Percentiles rank a stretch among this genome's conserved stretches.
These are phyloP conservation scores for Holacanthus passer DNA, from an alignment of 2,113 vertebrate species.

Conservation along the genomic window DNA sequence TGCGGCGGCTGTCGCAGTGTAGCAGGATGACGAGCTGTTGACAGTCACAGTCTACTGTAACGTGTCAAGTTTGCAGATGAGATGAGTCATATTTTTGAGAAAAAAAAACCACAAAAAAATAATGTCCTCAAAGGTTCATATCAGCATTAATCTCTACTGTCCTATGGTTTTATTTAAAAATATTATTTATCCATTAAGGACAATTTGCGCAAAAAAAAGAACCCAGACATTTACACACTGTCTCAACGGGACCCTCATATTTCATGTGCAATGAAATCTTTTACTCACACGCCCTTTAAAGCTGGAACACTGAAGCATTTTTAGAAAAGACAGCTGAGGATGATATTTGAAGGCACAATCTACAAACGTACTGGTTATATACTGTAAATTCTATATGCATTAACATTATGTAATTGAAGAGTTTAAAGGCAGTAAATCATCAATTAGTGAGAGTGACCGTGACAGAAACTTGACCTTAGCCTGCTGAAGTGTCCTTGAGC, in stretches of 20 bases:
- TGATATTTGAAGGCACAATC: too few species aligned
- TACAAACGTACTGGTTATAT: too few species aligned
- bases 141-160: background rate
- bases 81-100: background rate
- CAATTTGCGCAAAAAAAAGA: too few species aligned
- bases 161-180: background rate
- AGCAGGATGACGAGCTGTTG: background rate
- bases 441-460: too few species aligned
- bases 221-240: too few species aligned
- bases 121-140: background rate
- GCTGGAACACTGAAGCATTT: too few species aligned
- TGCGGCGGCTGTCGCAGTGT: constrained; percentile 17
- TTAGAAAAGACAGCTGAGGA: too few species aligned
- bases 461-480: too few species aligned
- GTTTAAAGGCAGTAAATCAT: background rate
- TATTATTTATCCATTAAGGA: background rate
- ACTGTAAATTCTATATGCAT: background rate
- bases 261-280: too few species aligned
- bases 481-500: background rate
- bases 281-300: too few species aligned
- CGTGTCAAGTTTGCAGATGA: background rate
- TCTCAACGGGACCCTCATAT: too few species aligned
- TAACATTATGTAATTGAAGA: background rate
- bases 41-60: background rate
- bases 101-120: too few species aligned